Base-by-base conservation (phyloP, 2,113 vertebrate genomes). In the Coryphaenoides rupestris region DNA sequence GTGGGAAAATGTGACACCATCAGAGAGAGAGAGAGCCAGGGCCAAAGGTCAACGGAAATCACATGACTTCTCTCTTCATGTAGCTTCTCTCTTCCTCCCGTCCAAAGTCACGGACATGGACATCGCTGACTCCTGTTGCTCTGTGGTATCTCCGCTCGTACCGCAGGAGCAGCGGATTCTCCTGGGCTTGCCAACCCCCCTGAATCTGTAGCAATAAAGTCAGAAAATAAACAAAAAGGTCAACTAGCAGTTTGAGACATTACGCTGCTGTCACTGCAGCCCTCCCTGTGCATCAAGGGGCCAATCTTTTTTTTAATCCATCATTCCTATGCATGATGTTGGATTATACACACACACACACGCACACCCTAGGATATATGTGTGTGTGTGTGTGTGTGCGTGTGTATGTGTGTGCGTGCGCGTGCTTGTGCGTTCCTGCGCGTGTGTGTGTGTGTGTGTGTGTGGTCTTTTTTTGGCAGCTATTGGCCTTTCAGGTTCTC, bases 401-500 rank as follows among this genome's bases (percentile, higher is more conserved):
- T 23, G 15, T 55, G 63, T 46, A 16, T n/a, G n/a, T n/a, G n/a
- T n/a, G n/a, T n/a, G n/a, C n/a, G n/a, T n/a, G n/a, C n/a, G n/a
- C n/a, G n/a, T n/a, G n/a, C n/a, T n/a, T n/a, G n/a, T n/a, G n/a
- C n/a, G n/a, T n/a, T n/a, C n/a, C n/a, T n/a, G n/a, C n/a, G n/a
- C n/a, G n/a, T n/a, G n/a, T n/a, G n/a, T n/a, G 49, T 52, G 55
- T 59, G 69, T 68, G 76, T 81, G 76, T 76, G 80, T 66, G 78
- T 59, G 59, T 55, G 69, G 73, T 79, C 33, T 40, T 40, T 83
- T 78, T 84, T 80, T 86, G 88, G 88, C 82, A 88, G 88, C 86
- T 89, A 86, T 80, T 81, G 63, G 55, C 79, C 77, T 66, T 82
- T 85, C 82, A 86, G 87, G 84, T 82, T 84, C 74, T 82, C 68